phyloP scores from a whole-genome alignment of 2,888 invertebrate genomes.

The Actias luna region DNA sequence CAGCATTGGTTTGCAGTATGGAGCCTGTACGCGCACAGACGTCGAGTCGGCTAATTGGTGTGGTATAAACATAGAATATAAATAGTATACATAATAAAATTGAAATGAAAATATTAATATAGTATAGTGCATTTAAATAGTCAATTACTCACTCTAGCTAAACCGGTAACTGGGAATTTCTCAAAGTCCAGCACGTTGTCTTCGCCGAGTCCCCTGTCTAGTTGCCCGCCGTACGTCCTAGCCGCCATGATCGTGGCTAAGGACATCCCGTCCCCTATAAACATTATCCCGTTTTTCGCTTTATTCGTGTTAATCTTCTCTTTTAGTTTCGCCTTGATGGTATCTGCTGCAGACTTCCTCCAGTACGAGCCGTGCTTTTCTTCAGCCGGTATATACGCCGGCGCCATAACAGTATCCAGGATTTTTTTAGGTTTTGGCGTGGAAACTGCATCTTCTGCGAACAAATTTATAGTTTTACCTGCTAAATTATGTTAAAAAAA shows the following conservation, averaged over 20 bases:
- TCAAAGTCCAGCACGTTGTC: slow-evolving; percentile 85
- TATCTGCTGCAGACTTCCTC: slow-evolving; percentile 55
- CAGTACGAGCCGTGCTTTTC: slow-evolving; percentile 69
- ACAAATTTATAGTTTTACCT: too few species aligned
- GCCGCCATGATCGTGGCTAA: slow-evolving; percentile 88
- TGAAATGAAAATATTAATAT: too few species aligned
- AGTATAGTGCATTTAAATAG: neutral
- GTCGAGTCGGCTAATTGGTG: too few species aligned
- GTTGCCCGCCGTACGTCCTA: slow-evolving; percentile 85
- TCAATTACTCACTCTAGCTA: slow-evolving; percentile 83
- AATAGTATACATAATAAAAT: too few species aligned
- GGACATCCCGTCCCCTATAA: slow-evolving; percentile 91
- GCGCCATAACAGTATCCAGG: slow-evolving; percentile 64
- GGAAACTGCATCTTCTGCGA: slow-evolving; percentile 50
- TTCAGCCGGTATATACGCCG: slow-evolving; percentile 59
- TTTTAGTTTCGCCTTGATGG: slow-evolving; percentile 52
- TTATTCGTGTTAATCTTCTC: slow-evolving; percentile 57
- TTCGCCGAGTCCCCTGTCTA: slow-evolving; percentile 81
- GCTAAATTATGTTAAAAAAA: too few species aligned
- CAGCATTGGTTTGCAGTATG: too few species aligned
- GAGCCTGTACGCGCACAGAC: too few species aligned
- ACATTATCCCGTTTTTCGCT: slow-evolving; percentile 85
- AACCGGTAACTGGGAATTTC: slow-evolving; percentile 84
- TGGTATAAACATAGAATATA: too few species aligned
- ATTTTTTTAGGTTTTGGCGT: slow-evolving; percentile 61